Conservation (phyloP, 1,140 invertebrate species). For the Ganaspis sp. region DNA sequence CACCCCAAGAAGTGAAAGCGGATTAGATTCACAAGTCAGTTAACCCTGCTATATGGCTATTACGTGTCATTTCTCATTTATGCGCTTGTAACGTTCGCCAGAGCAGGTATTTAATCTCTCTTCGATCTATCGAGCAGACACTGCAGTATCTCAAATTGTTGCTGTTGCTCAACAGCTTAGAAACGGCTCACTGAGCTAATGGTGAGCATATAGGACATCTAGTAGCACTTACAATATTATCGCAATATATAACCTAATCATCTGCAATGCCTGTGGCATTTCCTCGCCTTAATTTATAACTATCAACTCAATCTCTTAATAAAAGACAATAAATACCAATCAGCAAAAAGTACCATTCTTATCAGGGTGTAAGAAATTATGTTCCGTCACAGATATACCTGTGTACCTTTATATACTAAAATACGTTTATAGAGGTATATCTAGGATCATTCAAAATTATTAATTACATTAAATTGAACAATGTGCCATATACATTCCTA, state of each 20-base stretch:
- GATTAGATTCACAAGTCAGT: constrained; percentile 30
- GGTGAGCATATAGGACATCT: background rate
- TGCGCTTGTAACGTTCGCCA: constrained; percentile 9
- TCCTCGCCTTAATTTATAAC: background rate
- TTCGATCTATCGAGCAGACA: constrained; percentile 12
- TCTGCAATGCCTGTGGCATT: background rate
- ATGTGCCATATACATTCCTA: too few species aligned
- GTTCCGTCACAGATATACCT: background rate
- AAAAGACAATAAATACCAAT: constrained; percentile 15
- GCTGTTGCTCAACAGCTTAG: constrained; percentile 3
- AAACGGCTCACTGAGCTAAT: constrained; percentile 3
- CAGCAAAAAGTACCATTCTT: background rate
- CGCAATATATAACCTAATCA: background rate
- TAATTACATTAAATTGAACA: too few species aligned
- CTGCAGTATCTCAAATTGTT: constrained; percentile 13
- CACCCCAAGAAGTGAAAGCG: constrained; percentile 21
- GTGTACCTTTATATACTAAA: too few species aligned
- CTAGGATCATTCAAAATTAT: background rate
- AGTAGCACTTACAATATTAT: constrained; percentile 23
- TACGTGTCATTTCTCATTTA: constrained; percentile 22
- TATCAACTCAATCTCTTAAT: constrained; percentile 9
- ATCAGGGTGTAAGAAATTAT: background rate
- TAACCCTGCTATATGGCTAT: constrained; percentile 27
- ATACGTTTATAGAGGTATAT: too few species aligned
- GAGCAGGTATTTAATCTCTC: constrained; percentile 28